phyloP scores from a whole-genome alignment of 2,797 vertebrate genomes.

The Geotria australis region DNA sequence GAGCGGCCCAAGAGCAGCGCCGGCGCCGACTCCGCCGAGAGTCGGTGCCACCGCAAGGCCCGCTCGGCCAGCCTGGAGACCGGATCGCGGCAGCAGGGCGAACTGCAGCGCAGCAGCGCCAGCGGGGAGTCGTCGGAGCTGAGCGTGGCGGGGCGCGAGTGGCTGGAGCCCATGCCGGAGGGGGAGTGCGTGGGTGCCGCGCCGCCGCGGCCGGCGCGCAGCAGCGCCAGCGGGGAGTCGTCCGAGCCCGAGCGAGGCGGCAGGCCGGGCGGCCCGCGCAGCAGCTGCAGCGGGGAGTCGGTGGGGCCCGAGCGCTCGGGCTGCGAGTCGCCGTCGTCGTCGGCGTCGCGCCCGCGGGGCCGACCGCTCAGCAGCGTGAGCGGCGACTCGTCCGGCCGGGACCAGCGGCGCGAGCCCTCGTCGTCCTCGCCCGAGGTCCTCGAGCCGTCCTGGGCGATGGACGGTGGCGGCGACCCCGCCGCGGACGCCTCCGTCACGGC shows the following conservation, averaged over 20 bases:
- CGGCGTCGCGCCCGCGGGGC: neutral
- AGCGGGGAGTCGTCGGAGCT: too few relatives aligned
- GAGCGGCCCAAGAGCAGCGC: neutral
- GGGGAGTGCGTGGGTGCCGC: neutral
- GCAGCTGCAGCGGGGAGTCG: neutral
- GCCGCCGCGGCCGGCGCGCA: neutral
- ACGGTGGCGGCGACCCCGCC: neutral
- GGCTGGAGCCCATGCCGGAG: too few relatives aligned
- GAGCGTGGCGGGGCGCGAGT: too few relatives aligned
- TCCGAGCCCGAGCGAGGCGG: neutral
- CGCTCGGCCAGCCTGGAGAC: neutral
- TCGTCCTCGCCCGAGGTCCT: neutral
- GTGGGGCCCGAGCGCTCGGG: neutral
- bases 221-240: neutral
- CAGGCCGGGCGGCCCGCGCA: neutral
- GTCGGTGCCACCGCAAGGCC: neutral
- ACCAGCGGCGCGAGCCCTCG: neutral
- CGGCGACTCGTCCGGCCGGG: neutral
- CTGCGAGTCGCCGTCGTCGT: too few relatives aligned
- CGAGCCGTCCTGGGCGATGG: neutral
- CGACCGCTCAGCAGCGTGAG: neutral
- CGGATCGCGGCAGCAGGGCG: too few relatives aligned
- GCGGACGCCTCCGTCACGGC: slow-evolving; percentile 7
- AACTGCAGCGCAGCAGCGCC: too few relatives aligned
- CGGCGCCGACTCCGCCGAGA: neutral